Percentiles rank a stretch among this genome's conserved stretches.
Conservation (phyloP, 2,888 invertebrate species). For the Selenia dentaria region DNA sequence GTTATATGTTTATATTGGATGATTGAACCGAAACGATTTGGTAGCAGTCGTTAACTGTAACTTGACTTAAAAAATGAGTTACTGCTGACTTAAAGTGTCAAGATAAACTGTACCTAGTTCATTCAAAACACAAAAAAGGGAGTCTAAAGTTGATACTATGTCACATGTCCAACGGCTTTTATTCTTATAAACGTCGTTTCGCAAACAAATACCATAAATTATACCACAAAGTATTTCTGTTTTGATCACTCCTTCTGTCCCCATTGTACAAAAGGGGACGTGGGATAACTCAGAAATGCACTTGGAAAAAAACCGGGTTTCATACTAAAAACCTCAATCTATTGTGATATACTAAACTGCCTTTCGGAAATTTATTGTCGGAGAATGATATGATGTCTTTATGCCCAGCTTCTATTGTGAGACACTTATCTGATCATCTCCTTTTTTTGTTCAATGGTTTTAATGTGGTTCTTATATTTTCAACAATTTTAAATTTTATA, state of each 20-base stretch:
- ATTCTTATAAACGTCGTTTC: constrained; percentile 24
- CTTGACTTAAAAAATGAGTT: too few relatives aligned
- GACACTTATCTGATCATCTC: constrained; percentile 79
- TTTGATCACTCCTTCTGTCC: constrained; percentile 81
- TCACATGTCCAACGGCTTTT: too few relatives aligned
- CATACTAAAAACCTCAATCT: constrained; percentile 64
- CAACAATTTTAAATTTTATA: constrained; percentile 33
- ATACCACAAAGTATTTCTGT: constrained; percentile 55
- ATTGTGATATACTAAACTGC: constrained; percentile 77
- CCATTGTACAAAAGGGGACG: constrained; percentile 66
- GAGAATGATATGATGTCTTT: constrained; percentile 83
- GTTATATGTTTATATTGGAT: too few relatives aligned
- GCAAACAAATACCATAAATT: constrained; percentile 56
- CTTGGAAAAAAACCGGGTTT: constrained; percentile 65
- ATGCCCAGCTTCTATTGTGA: constrained; percentile 73
- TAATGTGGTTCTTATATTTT: constrained; percentile 49
- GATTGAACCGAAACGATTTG: too few relatives aligned
- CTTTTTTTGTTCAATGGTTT: constrained; percentile 69
- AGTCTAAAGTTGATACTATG: too few relatives aligned
- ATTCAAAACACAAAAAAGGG: too few relatives aligned
- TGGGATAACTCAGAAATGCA: constrained; percentile 51
- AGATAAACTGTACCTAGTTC: too few relatives aligned
- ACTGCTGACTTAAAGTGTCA: too few relatives aligned
- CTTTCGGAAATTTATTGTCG: constrained; percentile 79
- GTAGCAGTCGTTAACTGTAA: too few relatives aligned